Evolutionary conservation across 2,113 vertebrate species (phyloP), one percentile per base, ranked within the genome.

Genomic region (Ammodytes dubius): DNA sequence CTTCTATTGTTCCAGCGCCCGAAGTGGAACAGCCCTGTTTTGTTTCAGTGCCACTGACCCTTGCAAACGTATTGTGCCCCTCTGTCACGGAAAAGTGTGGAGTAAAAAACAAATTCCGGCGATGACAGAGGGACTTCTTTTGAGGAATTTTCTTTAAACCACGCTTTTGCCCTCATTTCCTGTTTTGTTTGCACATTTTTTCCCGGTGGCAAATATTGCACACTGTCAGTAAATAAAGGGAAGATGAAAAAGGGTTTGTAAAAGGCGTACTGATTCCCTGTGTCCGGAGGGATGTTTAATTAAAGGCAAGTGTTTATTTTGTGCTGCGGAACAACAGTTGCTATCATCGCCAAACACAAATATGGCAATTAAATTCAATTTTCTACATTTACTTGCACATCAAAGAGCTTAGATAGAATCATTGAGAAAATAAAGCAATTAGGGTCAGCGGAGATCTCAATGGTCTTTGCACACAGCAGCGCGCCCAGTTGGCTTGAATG

Each of bases 11-110:
- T 90, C 82, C 92, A 86, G 90, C 87, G 94, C 88, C 93, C 92
- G 91, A 27, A 94, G 96, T 96, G 95, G 96, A 96, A 96, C 96
- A 92, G 95, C 95, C 91, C 79, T 90, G 92, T 79, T 96, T 97
- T 97, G 96, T 97, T 96, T 97, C 94, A 83, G 91, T 96, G 95
- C 94, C 95, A 94, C 95, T 97, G 97, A 97, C 97, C 97, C 97
- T 93, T 96, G 92, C 95, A 90, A 27, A 94, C 93, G 95, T 94
- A 95, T 97, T 97, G 96, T 97, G 93, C 89, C 69, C 79, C 84
- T 93, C 95, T 95, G 97, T 97, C 95, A 97, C 91, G 82, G 94
- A 96, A 96, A 96, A 96, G 96, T 95, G 96, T 95, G 86, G 82
- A 91, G 93, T 94, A 92, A 92, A 93, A 95, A 79, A 73, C 27